Evolutionary conservation across 2,113 vertebrate genomes (phyloP).

Genomic region (Passer domesticus): DNA sequence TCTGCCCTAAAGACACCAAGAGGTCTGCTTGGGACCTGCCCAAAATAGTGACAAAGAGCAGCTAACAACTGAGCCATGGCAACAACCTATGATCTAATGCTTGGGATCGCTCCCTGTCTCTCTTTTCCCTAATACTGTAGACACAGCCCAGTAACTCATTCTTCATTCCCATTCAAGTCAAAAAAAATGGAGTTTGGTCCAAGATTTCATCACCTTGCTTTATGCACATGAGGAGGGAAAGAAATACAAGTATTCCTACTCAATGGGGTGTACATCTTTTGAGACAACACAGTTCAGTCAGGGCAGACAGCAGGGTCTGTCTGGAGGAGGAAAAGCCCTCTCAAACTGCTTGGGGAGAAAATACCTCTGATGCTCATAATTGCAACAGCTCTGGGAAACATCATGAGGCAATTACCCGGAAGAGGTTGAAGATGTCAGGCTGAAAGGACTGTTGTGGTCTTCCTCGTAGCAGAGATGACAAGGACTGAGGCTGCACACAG

Average conservation of each 20-base stretch:
- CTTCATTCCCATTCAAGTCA: background rate
- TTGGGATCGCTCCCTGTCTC: background rate
- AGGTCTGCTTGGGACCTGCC: background rate
- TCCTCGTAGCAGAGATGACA: background rate
- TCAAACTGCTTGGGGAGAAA: background rate
- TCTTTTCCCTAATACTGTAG: background rate
- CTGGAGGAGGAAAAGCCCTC: background rate
- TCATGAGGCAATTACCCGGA: background rate
- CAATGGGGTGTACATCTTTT: background rate
- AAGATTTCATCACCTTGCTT: background rate
- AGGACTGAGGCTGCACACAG: background rate
- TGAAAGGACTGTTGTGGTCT: background rate
- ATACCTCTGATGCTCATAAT: background rate
- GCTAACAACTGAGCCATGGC: background rate
- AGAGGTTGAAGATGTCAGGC: slow-evolving; percentile 51
- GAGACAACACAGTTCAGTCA: background rate
- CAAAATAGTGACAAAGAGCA: background rate
- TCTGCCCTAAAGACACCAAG: background rate
- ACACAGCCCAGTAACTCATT: background rate
- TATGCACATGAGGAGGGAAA: background rate
- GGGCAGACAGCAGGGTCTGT: background rate
- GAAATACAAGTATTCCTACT: background rate
- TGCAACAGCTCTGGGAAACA: background rate
- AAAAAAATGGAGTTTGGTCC: background rate
- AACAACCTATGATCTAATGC: rapidly evolving